Evolutionary conservation across 2,797 vertebrate species (phyloP).

Genomic region (Chrysocyon brachyurus): DNA sequence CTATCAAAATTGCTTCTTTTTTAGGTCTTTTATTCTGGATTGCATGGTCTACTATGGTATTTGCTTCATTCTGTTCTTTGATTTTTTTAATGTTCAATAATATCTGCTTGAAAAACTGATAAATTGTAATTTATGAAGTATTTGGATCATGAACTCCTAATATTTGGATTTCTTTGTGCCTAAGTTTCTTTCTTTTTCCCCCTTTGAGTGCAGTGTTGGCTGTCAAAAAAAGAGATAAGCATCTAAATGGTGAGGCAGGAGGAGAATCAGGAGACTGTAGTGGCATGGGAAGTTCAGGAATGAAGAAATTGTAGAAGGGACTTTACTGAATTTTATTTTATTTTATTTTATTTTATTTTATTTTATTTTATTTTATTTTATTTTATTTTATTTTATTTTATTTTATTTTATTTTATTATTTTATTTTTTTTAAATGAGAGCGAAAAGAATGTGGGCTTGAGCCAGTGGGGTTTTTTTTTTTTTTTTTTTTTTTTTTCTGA

Average conservation of each 20-base stretch:
- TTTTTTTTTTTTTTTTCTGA: not conserved
- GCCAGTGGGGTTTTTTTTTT: not conserved
- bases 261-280: not conserved
- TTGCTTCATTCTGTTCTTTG: not conserved
- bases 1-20: not conserved
- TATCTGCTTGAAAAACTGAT: not conserved
- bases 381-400: too few species aligned
- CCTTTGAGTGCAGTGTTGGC: not conserved
- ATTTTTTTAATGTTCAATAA: not conserved
- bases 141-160: conserved; percentile 20
- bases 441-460: not conserved
- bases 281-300: not conserved
- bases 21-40: not conserved
- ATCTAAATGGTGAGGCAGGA: not conserved
- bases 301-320: conserved; percentile 19
- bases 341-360: too few species aligned
- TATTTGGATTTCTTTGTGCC: not conserved
- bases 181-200: not conserved
- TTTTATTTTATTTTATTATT: too few species aligned
- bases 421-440: not conserved
- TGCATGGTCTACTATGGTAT: not conserved
- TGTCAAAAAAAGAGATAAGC: not conserved
- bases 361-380: too few species aligned
- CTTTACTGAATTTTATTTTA: not conserved
- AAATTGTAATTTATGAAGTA: conserved; percentile 20